These are phyloP conservation scores for Adelges cooleyi DNA, from an alignment of 1,140 invertebrate genomes.

Conservation along the genomic window DNA sequence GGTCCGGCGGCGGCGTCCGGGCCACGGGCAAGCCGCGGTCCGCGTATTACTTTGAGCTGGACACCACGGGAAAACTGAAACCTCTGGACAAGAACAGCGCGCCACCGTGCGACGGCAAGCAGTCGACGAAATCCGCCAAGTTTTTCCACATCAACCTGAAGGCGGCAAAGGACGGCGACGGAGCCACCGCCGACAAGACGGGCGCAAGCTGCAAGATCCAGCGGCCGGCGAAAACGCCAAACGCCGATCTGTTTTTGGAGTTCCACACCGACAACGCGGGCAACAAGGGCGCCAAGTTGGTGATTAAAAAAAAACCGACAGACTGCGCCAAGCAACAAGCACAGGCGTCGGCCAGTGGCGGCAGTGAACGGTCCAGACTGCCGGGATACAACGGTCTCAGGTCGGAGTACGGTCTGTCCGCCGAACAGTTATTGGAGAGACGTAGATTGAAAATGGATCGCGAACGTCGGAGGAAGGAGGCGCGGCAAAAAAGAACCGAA, in stretches of 20 bases:
- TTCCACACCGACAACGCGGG: not conserved
- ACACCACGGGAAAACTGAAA: conserved; percentile 1
- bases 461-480: not conserved
- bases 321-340: not conserved
- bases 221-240: not conserved
- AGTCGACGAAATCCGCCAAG: not conserved
- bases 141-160: conserved; percentile 4
- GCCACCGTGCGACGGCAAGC: not conserved
- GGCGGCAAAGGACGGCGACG: not conserved
- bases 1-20: too few relatives aligned
- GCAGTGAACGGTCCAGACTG: conserved; percentile 27
- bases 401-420: conserved; percentile 35
- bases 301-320: not conserved
- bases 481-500: conserved; percentile 20
- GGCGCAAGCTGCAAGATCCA: too few relatives aligned
- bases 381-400: conserved; percentile 34
- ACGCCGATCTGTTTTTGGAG: conserved; percentile 4
- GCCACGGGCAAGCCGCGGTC: not conserved
- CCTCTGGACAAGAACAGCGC: not conserved
- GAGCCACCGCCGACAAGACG: not conserved
- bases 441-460: not conserved
- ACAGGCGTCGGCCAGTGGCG: not conserved
- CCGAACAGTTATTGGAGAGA: conserved; percentile 34
- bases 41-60: conserved; percentile 12
- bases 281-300: not conserved